phyloP scores from a whole-genome alignment of 2,797 vertebrate species.

The Bovichtus diacanthus region DNA sequence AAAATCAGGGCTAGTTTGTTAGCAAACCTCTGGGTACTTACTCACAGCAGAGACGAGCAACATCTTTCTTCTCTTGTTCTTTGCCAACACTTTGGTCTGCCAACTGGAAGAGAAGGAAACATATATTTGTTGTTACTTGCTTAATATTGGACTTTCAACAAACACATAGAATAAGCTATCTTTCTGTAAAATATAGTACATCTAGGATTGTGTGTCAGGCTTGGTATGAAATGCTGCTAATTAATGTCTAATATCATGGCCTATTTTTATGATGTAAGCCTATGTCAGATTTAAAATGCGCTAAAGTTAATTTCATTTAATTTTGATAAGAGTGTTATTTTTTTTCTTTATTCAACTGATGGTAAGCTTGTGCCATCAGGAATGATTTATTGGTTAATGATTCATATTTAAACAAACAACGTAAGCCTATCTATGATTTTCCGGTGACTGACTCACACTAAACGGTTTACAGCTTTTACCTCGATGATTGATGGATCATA shows the following conservation, averaged over 20 bases:
- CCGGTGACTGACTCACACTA: too few species aligned
- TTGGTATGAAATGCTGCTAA: too few species aligned
- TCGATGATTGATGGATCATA: conserved; percentile 4
- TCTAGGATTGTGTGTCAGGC: too few species aligned
- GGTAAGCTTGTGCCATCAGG: neutral
- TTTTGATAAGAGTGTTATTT: too few species aligned
- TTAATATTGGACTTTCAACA: neutral
- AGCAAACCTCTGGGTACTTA: neutral
- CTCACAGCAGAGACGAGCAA: neutral
- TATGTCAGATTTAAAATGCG: too few species aligned
- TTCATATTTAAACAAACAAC: neutral
- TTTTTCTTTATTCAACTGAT: neutral
- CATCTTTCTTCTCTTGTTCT: neutral
- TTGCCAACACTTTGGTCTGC: neutral
- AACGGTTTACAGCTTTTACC: accelerated
- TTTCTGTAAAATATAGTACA: too few species aligned
- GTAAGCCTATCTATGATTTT: too few species aligned
- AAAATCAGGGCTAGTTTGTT: neutral
- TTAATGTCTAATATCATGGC: too few species aligned
- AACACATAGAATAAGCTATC: too few species aligned
- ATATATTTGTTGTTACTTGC: neutral
- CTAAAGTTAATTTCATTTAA: too few species aligned
- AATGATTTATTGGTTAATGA: neutral
- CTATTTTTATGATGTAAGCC: too few species aligned
- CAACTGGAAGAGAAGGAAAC: neutral